phyloP scores from a whole-genome alignment of 1,140 invertebrate genomes.

The Ephestia elutella region DNA sequence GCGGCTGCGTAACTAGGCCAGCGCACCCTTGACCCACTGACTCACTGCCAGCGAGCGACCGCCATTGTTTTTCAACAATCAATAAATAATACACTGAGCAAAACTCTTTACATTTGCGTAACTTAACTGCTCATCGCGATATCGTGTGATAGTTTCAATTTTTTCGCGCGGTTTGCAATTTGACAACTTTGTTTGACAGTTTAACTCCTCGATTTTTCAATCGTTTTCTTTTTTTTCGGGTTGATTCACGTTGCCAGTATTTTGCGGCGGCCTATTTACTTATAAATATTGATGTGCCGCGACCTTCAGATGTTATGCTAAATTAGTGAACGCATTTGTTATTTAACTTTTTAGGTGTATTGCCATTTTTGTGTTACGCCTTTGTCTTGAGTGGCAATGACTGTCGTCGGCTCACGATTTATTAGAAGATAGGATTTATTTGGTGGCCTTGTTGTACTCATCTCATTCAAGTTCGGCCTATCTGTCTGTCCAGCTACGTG shows the following conservation, averaged over 20 bases:
- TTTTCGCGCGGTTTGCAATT: constrained; percentile 37
- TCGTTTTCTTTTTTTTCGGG: constrained; percentile 23
- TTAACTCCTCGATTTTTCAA: constrained; percentile 12
- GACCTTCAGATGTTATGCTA: constrained; percentile 43
- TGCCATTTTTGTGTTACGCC: background rate
- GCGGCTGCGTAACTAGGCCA: constrained; percentile 63
- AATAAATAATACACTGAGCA: constrained; percentile 68
- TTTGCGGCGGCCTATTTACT: constrained; percentile 12
- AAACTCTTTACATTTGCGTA: constrained; percentile 62
- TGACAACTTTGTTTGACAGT: constrained; percentile 20
- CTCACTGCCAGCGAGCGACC: constrained; percentile 62
- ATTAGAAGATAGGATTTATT: background rate
- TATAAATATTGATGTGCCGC: constrained; percentile 34
- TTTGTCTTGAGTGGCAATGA: background rate
- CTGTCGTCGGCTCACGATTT: background rate
- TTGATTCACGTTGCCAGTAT: constrained; percentile 13
- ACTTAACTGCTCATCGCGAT: constrained; percentile 50
- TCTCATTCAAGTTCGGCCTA: background rate
- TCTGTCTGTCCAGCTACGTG: constrained; percentile 5
- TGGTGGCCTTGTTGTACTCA: background rate
- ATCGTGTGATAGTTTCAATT: constrained; percentile 36
- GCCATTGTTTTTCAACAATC: constrained; percentile 73
- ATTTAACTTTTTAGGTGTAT: background rate
- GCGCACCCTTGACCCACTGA: constrained; percentile 68
- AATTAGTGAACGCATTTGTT: constrained; percentile 26